These are phyloP conservation scores for Tachystola acroxantha DNA, from an alignment of 2,888 invertebrate genomes.

Conservation along the genomic window DNA sequence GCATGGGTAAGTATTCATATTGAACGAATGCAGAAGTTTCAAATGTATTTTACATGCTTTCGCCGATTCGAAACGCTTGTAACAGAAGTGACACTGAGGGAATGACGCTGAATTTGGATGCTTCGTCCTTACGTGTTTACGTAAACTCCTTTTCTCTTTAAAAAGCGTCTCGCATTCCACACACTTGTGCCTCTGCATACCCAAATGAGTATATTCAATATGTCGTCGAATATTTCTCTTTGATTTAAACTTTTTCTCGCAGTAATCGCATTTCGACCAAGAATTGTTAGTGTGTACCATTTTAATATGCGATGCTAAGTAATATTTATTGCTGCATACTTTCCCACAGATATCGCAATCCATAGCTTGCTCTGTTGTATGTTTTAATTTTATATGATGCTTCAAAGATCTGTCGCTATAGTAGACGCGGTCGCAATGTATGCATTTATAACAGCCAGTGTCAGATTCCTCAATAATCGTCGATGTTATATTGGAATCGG, in stretches of 20 bases:
- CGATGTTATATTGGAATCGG: constrained; percentile 43
- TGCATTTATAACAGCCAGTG: constrained; percentile 37
- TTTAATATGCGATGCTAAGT: constrained; percentile 55
- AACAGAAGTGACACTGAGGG: constrained; percentile 60
- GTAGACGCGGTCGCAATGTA: constrained; percentile 45
- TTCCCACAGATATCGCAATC: constrained; percentile 50
- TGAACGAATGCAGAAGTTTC: constrained; percentile 54
- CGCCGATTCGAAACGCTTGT: constrained; percentile 58
- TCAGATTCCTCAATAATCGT: constrained; percentile 33
- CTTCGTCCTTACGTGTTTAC: constrained; percentile 57
- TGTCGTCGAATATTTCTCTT: constrained; percentile 57
- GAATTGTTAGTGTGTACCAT: constrained; percentile 47
- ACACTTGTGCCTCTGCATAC: constrained; percentile 57
- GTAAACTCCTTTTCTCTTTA: constrained; percentile 57
- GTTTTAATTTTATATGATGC: constrained; percentile 58
- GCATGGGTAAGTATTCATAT: constrained; percentile 57
- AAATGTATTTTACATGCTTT: constrained; percentile 63
- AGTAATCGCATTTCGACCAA: constrained; percentile 57
- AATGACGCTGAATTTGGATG: constrained; percentile 51
- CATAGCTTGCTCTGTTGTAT: constrained; percentile 43
- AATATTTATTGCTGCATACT: constrained; percentile 57
- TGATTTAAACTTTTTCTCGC: constrained; percentile 57
- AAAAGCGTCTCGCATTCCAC: constrained; percentile 59
- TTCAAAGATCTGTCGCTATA: constrained; percentile 56
- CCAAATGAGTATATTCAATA: constrained; percentile 58